Conservation (phyloP, 92 coral and sea anemone genomes). For the Palythoa grandis region DNA sequence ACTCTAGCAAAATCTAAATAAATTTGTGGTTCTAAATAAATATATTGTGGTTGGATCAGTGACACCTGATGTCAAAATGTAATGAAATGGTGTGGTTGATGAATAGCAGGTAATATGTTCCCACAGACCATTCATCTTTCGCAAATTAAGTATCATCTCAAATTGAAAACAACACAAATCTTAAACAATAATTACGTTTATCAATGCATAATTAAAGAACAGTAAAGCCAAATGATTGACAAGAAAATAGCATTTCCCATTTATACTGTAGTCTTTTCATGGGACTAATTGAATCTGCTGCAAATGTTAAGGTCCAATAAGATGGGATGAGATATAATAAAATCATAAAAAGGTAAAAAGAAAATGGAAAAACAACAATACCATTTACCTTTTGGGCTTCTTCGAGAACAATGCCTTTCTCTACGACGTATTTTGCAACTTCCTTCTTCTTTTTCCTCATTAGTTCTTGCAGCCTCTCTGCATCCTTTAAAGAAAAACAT, state of each 20-base stretch:
- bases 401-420: slow-evolving; percentile 86
- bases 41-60: slow-evolving; percentile 53
- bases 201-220: not conserved
- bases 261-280: too few relatives aligned
- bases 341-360: not conserved
- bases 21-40: too few relatives aligned
- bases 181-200: not conserved
- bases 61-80: slow-evolving; percentile 52
- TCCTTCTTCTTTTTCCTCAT: slow-evolving; percentile 84
- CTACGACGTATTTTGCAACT: slow-evolving; percentile 64
- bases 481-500: slow-evolving; percentile 69
- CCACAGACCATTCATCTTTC: slow-evolving; percentile 62
- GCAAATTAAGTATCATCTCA: slow-evolving; percentile 70
- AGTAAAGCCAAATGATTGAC: too few relatives aligned
- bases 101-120: slow-evolving; percentile 69
- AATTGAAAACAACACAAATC: not conserved
- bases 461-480: slow-evolving; percentile 84
- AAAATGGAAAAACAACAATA: not conserved
- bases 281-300: too few relatives aligned
- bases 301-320: not conserved
- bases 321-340: not conserved
- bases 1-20: too few relatives aligned
- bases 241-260: too few relatives aligned
- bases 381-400: slow-evolving; percentile 70
- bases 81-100: slow-evolving; percentile 57